A percentile compares a stretch with the other conserved stretches of the same genome.
phyloP scores from a whole-genome alignment of 2,888 invertebrate species.

The Chirona hameri region DNA sequence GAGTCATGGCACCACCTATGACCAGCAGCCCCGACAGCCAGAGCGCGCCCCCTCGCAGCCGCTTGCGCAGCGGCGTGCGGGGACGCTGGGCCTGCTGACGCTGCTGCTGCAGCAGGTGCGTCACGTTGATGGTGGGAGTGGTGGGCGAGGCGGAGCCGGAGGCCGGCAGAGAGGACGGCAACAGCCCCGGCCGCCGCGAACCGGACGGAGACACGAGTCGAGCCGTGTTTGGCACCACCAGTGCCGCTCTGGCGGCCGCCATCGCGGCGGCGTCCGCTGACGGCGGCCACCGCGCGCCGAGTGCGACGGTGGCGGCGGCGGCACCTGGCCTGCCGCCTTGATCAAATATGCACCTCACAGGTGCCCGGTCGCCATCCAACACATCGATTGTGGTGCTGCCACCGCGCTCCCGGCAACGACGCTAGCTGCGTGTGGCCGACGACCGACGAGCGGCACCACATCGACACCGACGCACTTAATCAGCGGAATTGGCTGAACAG shows the following conservation, averaged over 20 bases:
- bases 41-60: neutral
- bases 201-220: neutral
- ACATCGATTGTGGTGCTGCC: conserved; percentile 2
- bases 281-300: neutral
- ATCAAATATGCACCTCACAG: neutral
- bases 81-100: neutral
- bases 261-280: neutral
- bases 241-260: neutral
- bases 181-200: neutral
- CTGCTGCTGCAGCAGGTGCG: neutral
- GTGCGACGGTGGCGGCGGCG: neutral
- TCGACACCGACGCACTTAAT: no score
- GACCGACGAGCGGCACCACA: no score
- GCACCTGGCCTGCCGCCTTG: neutral
- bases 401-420: no score
- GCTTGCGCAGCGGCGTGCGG: neutral
- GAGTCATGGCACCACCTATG: conserved; percentile 65
- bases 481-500: no score
- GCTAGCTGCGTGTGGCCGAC: no score
- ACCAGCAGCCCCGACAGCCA: neutral
- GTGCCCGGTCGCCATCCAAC: neutral
- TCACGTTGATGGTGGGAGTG: neutral
- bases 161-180: neutral
- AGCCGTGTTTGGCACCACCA: neutral
- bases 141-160: neutral